Conservation (phyloP, 2,113 vertebrate genomes). For the Proterorhinus semilunaris region DNA sequence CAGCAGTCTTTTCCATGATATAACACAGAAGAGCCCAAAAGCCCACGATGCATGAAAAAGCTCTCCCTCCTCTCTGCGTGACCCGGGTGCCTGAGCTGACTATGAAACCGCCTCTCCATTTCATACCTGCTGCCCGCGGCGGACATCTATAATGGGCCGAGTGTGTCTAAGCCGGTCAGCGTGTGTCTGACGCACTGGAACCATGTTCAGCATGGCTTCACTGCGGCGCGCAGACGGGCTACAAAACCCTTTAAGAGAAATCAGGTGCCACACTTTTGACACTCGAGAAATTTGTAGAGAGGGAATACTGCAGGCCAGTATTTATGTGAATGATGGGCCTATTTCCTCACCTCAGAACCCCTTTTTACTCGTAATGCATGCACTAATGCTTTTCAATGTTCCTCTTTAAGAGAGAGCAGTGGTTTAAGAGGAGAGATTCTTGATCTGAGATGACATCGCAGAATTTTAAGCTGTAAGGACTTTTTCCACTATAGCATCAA, state of each 20-base stretch:
- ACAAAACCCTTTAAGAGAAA: slow-evolving; percentile 43
- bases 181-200: slow-evolving; percentile 49
- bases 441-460: too few relatives aligned
- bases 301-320: slow-evolving; percentile 7
- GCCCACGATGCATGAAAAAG: too few relatives aligned
- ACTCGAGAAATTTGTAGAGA: slow-evolving; percentile 20
- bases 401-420: slow-evolving; percentile 5
- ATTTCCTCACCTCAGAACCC: slow-evolving; percentile 21
- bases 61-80: slow-evolving; percentile 2
- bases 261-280: slow-evolving; percentile 34
- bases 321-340: slow-evolving; percentile 25
- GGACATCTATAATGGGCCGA: slow-evolving; percentile 54
- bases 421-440: too few relatives aligned
- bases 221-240: slow-evolving; percentile 47
- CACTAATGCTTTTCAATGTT: slow-evolving; percentile 5
- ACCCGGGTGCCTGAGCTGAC: slow-evolving; percentile 36
- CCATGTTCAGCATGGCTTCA: slow-evolving; percentile 55
- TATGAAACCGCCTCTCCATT: slow-evolving; percentile 64
- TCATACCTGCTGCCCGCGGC: slow-evolving; percentile 55
- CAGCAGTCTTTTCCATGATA: too few relatives aligned
- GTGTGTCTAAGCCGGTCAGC: slow-evolving; percentile 54
- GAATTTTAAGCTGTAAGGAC: too few relatives aligned
- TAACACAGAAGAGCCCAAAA: too few relatives aligned
- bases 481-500: too few relatives aligned
- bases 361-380: slow-evolving; percentile 18